A percentile compares a stretch with the other conserved stretches of the same genome.
Conservation (phyloP, 2,113 vertebrate species). For the Hypocryptadius cinnamomeus region DNA sequence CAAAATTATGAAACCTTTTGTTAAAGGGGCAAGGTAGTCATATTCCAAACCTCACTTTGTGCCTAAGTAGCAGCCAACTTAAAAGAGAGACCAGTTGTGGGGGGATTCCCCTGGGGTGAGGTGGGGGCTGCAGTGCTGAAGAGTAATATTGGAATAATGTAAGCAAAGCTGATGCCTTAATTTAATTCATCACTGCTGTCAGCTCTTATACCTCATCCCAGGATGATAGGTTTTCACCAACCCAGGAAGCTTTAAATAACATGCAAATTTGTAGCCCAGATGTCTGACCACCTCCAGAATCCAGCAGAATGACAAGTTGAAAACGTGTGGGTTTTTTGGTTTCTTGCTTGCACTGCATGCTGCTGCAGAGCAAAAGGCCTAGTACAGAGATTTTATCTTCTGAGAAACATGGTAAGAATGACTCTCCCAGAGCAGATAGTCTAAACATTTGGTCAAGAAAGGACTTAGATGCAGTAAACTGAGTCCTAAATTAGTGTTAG, state of each 20-base stretch:
- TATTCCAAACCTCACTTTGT: neutral
- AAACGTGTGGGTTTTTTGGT: neutral
- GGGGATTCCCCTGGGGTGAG: neutral
- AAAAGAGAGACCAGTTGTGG: neutral
- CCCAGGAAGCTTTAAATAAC: neutral
- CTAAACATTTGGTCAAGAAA: neutral
- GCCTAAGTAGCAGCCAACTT: neutral
- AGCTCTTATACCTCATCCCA: neutral
- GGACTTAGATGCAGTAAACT: neutral
- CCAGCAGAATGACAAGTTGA: neutral
- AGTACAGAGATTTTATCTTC: neutral
- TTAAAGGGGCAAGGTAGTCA: neutral
- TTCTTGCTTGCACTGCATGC: neutral
- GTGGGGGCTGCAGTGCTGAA: neutral
- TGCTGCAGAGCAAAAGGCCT: neutral
- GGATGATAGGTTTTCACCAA: neutral
- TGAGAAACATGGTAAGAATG: neutral
- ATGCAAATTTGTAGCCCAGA: neutral
- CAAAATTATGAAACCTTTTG: neutral
- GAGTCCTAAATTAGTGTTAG: neutral
- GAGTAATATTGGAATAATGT: neutral
- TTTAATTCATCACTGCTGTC: neutral
- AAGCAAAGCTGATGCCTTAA: neutral
- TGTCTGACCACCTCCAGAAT: neutral
- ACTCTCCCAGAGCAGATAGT: neutral